These are phyloP conservation scores for Indri indri DNA, from an alignment of 2,113 vertebrate species.

Conservation along the genomic window DNA sequence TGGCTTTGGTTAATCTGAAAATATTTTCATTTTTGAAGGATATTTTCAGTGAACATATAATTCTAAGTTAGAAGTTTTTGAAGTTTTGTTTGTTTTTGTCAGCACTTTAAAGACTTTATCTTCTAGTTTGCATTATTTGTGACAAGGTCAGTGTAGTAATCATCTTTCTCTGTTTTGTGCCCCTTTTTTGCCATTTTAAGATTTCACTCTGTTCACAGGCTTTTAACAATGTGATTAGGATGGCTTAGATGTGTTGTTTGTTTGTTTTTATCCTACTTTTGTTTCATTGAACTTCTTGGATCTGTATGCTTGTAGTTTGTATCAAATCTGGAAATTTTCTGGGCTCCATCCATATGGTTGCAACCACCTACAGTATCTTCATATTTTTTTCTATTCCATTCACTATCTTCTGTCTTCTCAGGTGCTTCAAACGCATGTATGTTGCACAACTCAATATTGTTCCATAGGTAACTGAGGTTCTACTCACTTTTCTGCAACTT, in stretches of 20 bases:
- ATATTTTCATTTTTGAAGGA: background rate
- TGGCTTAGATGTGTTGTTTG: background rate
- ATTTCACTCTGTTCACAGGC: background rate
- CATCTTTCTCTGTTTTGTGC: background rate
- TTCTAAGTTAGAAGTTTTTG: background rate
- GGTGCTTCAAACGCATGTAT: background rate
- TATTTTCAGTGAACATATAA: background rate
- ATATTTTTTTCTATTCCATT: no score
- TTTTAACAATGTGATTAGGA: background rate
- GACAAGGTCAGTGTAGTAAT: background rate
- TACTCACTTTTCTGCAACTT: background rate
- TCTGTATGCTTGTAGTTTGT: background rate
- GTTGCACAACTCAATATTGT: background rate
- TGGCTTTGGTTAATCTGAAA: background rate
- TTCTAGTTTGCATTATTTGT: background rate
- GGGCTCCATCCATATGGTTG: no score
- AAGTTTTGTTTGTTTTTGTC: background rate
- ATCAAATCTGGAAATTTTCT: background rate
- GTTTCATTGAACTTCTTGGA: background rate
- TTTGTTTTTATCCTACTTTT: background rate
- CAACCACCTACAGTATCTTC: background rate
- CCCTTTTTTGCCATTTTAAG: background rate
- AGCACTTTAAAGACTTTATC: background rate
- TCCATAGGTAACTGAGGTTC: background rate
- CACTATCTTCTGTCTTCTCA: background rate